phyloP scores from a whole-genome alignment of 2,797 vertebrate genomes.

The Enteromius mattozi region DNA sequence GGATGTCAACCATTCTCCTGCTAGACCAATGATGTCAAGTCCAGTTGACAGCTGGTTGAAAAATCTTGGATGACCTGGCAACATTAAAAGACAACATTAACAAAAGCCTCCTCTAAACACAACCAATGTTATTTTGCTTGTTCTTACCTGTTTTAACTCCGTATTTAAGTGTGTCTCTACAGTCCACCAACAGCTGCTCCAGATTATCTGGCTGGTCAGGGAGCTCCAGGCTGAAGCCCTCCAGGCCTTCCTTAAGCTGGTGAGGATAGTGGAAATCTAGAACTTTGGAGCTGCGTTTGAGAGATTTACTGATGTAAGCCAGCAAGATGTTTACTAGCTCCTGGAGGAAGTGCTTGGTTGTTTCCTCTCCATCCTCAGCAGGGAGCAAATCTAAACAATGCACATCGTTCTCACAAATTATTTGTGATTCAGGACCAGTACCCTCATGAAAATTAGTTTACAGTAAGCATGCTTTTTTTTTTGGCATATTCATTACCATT shows the following conservation, averaged over 20 bases:
- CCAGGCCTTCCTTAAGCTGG: conserved; percentile 77
- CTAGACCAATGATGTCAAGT: conserved; percentile 73
- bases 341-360: conserved; percentile 72
- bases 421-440: neutral
- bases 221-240: conserved; percentile 76
- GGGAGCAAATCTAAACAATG: conserved; percentile 72
- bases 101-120: neutral
- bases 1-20: conserved; percentile 77
- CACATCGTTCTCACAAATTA: neutral
- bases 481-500: neutral
- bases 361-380: conserved; percentile 65
- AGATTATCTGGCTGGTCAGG: conserved; percentile 72
- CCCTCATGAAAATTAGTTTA: neutral
- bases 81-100: conserved; percentile 2
- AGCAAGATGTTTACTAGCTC: conserved; percentile 75
- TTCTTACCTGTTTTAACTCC: conserved; percentile 73
- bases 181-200: conserved; percentile 77
- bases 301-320: conserved; percentile 72
- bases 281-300: conserved; percentile 74
- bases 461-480: neutral
- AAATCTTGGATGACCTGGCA: conserved; percentile 71
- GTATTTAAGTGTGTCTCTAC: conserved; percentile 77
- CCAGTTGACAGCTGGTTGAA: conserved; percentile 79
- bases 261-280: conserved; percentile 78
- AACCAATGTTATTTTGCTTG: neutral